Percentiles rank a stretch among this genome's conserved stretches.
Conservation (phyloP, 2,797 vertebrate species). For the Scolopax bukidnonensis region DNA sequence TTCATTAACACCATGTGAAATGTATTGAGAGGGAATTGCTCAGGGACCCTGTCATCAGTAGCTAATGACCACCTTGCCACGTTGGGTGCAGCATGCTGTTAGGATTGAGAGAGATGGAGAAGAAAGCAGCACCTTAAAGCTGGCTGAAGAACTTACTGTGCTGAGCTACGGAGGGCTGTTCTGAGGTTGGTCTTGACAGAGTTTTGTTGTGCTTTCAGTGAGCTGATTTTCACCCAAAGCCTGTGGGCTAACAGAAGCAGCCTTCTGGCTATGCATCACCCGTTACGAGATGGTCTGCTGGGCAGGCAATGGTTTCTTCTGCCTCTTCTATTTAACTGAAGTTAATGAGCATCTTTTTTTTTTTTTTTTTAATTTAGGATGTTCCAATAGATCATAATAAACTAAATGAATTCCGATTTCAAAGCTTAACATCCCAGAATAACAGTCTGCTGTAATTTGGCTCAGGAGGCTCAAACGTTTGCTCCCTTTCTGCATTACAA, state of each 20-base stretch:
- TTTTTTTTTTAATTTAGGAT: not conserved
- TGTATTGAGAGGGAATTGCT: not conserved
- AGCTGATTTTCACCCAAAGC: not conserved
- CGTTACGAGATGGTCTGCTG: not conserved
- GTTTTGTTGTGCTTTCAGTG: not conserved
- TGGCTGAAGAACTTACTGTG: not conserved
- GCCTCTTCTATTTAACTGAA: not conserved
- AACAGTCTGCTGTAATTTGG: constrained; percentile 46
- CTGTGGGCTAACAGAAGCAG: not conserved
- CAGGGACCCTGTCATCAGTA: not conserved
- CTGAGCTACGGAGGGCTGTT: not conserved
- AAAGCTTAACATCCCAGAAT: constrained; percentile 37
- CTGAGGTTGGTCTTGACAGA: not conserved
- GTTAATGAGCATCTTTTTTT: not conserved
- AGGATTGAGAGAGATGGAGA: not conserved
- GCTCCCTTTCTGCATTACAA: constrained; percentile 26
- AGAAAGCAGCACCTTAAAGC: not conserved
- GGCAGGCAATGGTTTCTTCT: constrained; percentile 12
- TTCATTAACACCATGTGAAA: not conserved
- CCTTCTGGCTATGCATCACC: not conserved
- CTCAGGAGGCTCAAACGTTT: not conserved
- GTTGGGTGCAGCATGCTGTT: accelerated
- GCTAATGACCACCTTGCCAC: not conserved
- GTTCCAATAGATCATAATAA: constrained; percentile 1
- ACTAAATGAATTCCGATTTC: constrained; percentile 51